phyloP scores from a whole-genome alignment of 2,888 invertebrate genomes.

The Oligia fasciuncula region DNA sequence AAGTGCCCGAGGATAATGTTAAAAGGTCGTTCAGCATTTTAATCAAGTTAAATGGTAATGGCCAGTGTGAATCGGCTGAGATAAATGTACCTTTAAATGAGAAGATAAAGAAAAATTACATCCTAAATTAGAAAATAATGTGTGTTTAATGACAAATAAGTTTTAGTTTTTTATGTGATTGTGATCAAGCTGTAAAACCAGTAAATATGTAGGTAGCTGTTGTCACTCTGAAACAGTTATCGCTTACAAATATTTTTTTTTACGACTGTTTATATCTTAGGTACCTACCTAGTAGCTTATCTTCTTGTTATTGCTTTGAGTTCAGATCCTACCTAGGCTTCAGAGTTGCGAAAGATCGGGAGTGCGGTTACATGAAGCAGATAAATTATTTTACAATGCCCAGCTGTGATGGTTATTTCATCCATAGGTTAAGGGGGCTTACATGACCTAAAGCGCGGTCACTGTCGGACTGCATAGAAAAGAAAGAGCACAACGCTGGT shows the following conservation, averaged over 20 bases:
- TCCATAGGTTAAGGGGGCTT: too few species aligned
- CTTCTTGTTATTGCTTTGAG: background rate
- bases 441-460: too few species aligned
- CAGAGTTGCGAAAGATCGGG: background rate
- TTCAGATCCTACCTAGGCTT: background rate
- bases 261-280: background rate
- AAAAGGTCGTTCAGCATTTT: slow-evolving; percentile 52
- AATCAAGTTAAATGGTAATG: slow-evolving; percentile 52
- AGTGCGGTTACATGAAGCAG: background rate
- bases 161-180: too few species aligned
- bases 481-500: too few species aligned
- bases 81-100: slow-evolving; percentile 12
- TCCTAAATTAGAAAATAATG: background rate
- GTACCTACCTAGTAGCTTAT: background rate
- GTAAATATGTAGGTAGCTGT: too few species aligned
- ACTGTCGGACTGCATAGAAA: too few species aligned
- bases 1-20: slow-evolving; percentile 25
- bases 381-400: background rate
- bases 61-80: slow-evolving; percentile 4
- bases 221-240: too few species aligned
- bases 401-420: too few species aligned
- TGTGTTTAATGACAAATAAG: background rate
- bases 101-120: background rate
- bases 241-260: too few species aligned
- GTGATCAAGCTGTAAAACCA: too few species aligned